phyloP scores from a whole-genome alignment of 1,140 invertebrate species.

The Eufriesea mexicana region DNA sequence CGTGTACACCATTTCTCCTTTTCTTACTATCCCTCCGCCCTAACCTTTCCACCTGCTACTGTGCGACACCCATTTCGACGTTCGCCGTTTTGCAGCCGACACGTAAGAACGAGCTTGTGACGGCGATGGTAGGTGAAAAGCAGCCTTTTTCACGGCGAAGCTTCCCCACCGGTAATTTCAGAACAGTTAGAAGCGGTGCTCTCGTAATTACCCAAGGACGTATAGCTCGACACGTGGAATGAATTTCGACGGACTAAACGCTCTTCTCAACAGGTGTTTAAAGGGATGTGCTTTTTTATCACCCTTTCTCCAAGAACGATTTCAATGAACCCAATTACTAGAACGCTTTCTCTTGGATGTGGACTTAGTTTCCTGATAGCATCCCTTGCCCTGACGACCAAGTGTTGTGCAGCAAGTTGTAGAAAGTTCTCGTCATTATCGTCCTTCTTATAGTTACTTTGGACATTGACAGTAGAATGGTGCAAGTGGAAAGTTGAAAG shows the following conservation, averaged over 20 bases:
- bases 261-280: slow-evolving; percentile 66
- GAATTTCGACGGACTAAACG: slow-evolving; percentile 29
- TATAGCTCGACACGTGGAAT: not conserved
- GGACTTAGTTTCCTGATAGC: not conserved
- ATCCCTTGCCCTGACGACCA: not conserved
- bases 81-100: not conserved
- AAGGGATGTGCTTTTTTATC: not conserved
- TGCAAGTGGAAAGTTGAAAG: not conserved
- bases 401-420: no score
- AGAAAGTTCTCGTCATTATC: no score
- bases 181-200: slow-evolving; percentile 8
- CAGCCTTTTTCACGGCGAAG: not conserved
- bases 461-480: not conserved
- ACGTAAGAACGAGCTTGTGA: not conserved
- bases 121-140: not conserved
- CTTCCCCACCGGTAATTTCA: slow-evolving; percentile 20
- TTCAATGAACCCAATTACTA: not conserved
- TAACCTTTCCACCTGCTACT: no score
- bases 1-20: slow-evolving; percentile 34
- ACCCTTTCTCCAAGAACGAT: not conserved
- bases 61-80: no score
- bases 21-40: not conserved
- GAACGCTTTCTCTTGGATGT: not conserved
- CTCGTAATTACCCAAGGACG: slow-evolving; percentile 13
- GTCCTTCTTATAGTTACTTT: not conserved